Evolutionary conservation across 2,888 invertebrate genomes (phyloP).

Genomic region (Diplazon laetatorius): DNA sequence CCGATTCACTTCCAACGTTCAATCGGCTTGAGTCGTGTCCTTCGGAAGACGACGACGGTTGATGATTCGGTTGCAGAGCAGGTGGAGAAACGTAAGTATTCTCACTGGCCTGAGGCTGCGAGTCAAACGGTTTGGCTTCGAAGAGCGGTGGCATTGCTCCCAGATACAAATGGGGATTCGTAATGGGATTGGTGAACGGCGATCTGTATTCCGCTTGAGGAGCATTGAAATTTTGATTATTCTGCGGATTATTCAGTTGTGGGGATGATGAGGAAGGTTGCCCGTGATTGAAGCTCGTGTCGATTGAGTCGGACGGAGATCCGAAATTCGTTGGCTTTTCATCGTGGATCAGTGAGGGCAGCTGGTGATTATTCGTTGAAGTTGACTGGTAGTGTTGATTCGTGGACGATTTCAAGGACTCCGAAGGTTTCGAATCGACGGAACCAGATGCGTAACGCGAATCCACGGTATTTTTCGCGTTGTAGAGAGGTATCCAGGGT

Average conservation of each 20-base stretch:
- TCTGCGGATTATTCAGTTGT: constrained; percentile 28
- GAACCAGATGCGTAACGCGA: constrained; percentile 55
- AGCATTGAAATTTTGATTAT: constrained; percentile 58
- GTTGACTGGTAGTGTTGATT: constrained; percentile 47
- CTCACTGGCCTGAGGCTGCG: constrained; percentile 53
- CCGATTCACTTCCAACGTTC: constrained; percentile 6
- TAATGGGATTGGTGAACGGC: constrained; percentile 83
- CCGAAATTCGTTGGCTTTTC: constrained; percentile 69
- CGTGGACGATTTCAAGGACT: constrained; percentile 30
- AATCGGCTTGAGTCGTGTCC: constrained; percentile 1
- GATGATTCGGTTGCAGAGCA: constrained; percentile 26
- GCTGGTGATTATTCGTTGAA: constrained; percentile 34
- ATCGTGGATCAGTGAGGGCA: constrained; percentile 68
- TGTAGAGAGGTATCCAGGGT: constrained; percentile 90
- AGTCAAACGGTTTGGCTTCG: constrained; percentile 80
- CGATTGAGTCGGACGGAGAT: constrained; percentile 53
- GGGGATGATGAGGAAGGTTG: constrained; percentile 9
- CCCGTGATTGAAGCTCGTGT: constrained; percentile 49
- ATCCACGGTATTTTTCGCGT: constrained; percentile 52
- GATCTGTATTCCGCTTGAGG: constrained; percentile 47
- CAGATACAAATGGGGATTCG: constrained; percentile 87
- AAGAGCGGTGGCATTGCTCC: constrained; percentile 86
- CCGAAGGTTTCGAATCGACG: constrained; percentile 24
- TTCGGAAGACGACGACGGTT: constrained; percentile 22
- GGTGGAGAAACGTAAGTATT: constrained; percentile 27